Conservation (phyloP, 2,888 invertebrate species). For the Abrostola tripartita region DNA sequence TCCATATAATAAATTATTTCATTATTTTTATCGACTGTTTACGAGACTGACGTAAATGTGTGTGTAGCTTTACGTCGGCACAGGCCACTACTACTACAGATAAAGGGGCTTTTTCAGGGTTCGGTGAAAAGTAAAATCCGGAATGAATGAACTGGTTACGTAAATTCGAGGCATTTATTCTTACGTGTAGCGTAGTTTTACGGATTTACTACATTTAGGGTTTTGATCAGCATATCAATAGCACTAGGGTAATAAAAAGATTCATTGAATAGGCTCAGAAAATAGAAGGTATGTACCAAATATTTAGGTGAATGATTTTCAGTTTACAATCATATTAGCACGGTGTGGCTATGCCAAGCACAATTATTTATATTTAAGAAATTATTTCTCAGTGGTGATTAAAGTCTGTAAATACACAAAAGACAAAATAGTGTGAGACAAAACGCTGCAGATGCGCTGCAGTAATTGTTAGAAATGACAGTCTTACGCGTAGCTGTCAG, state of each 20-base stretch:
- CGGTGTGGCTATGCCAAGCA: no score
- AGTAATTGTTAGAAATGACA: neutral
- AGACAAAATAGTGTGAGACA: neutral
- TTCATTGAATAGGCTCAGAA: no score
- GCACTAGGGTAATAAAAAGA: no score
- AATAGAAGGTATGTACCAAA: no score
- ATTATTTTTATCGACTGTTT: slow-evolving; percentile 58
- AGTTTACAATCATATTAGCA: no score
- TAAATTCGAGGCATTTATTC: neutral
- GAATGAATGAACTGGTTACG: neutral
- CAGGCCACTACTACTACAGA: neutral
- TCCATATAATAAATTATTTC: slow-evolving; percentile 55
- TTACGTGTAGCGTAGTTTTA: neutral
- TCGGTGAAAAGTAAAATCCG: neutral
- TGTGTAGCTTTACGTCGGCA: slow-evolving; percentile 14
- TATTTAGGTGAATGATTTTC: no score
- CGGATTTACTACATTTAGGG: neutral
- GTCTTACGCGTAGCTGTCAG: neutral
- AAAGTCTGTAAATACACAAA: no score
- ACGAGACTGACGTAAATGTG: slow-evolving; percentile 29
- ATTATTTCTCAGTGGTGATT: no score
- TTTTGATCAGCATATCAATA: no score
- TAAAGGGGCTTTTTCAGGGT: neutral
- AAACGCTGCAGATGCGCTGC: neutral
- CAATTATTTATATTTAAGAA: no score